Evolutionary conservation across 2,888 invertebrate genomes (phyloP).

Genomic region (Schrankia costaestrigalis): DNA sequence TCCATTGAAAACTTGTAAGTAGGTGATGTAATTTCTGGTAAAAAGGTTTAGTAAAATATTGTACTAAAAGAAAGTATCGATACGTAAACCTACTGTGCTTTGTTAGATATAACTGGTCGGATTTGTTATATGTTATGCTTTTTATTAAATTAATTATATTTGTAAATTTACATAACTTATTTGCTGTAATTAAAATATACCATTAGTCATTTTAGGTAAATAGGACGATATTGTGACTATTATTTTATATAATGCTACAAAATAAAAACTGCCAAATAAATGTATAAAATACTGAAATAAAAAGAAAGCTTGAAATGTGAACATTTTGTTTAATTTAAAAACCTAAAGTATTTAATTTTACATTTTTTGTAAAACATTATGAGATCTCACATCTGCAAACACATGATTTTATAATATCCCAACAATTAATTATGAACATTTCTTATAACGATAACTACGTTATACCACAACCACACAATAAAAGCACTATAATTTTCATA

Average conservation of each 20-base stretch:
- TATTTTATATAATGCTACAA: slow-evolving; percentile 48
- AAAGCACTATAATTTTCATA: too few relatives aligned
- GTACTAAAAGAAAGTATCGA: slow-evolving; percentile 20
- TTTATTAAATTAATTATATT: slow-evolving; percentile 12
- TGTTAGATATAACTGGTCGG: slow-evolving; percentile 32
- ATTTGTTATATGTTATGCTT: slow-evolving; percentile 24
- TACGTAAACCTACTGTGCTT: slow-evolving; percentile 38
- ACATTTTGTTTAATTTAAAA: slow-evolving; percentile 13
- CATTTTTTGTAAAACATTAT: slow-evolving; percentile 21
- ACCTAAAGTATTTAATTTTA: slow-evolving; percentile 12
- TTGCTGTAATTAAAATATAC: slow-evolving; percentile 29
- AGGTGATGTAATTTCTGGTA: slow-evolving; percentile 24
- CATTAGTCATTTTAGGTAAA: slow-evolving; percentile 29
- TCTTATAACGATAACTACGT: too few relatives aligned
- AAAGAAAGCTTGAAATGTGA: slow-evolving; percentile 49
- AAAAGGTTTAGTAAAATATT: slow-evolving; percentile 21
- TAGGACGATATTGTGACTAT: slow-evolving; percentile 47
- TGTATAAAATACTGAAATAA: slow-evolving; percentile 61
- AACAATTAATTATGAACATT: too few relatives aligned
- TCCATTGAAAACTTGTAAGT: slow-evolving; percentile 34
- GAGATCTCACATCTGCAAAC: too few relatives aligned
- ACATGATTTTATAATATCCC: too few relatives aligned
- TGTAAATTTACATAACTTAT: slow-evolving; percentile 15
- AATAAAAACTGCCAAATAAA: slow-evolving; percentile 66
- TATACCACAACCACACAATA: too few relatives aligned